These are phyloP conservation scores for Drosophila neonasuta DNA, from an alignment of 2,888 invertebrate genomes.

Conservation along the genomic window DNA sequence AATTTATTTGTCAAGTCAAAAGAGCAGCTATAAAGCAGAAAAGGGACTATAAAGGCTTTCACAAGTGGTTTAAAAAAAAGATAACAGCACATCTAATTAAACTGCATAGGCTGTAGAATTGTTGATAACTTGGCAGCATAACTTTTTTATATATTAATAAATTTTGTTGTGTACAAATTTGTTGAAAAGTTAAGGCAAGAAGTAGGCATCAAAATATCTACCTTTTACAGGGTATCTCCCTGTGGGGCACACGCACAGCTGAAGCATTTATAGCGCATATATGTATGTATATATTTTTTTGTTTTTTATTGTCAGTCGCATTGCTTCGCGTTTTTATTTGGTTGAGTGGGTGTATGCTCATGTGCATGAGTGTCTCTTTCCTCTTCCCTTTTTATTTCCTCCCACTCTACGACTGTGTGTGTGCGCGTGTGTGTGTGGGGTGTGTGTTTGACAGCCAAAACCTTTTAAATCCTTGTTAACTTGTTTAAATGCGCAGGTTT, in stretches of 20 bases:
- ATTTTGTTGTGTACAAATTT: not conserved
- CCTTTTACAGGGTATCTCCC: conserved; percentile 8
- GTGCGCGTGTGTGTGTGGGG: conserved; percentile 31
- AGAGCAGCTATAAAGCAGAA: not conserved
- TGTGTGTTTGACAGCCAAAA: conserved; percentile 75
- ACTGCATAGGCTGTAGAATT: not conserved
- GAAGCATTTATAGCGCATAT: not conserved
- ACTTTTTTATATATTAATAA: too few relatives aligned
- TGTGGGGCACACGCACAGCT: not conserved
- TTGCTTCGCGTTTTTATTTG: conserved; percentile 41
- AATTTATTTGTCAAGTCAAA: not conserved
- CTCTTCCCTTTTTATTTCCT: not conserved
- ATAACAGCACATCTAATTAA: not conserved
- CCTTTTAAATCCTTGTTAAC: conserved; percentile 80
- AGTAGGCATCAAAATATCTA: too few relatives aligned
- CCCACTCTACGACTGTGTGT: not conserved
- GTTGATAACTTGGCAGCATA: not conserved
- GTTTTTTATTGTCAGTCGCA: conserved; percentile 66
- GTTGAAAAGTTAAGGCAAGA: too few relatives aligned
- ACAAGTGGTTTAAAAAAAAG: not conserved
- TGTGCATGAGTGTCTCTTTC: conserved; percentile 5
- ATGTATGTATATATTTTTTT: conserved; percentile 28
- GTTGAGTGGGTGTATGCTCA: conserved; percentile 28
- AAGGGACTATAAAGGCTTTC: not conserved
- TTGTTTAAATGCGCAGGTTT: conserved; percentile 76